phyloP scores from a whole-genome alignment of 2,888 invertebrate species.

The Andrena trimmerana region DNA sequence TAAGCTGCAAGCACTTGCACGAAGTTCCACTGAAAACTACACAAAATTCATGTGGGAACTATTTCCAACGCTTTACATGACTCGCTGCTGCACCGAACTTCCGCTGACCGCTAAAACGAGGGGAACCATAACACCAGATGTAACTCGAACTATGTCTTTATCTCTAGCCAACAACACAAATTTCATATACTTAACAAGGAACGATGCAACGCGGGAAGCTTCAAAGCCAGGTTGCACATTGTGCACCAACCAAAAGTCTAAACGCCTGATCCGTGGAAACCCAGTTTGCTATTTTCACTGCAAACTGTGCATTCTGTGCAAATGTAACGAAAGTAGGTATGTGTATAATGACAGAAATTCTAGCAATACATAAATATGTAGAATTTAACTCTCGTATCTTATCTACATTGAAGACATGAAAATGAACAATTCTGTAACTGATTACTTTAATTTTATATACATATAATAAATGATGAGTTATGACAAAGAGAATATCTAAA shows the following conservation, averaged over 20 bases:
- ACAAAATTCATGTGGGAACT: constrained; percentile 1
- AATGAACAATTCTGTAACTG: too few relatives aligned
- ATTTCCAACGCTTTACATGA: constrained; percentile 4
- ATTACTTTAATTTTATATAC: too few relatives aligned
- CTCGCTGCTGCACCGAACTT: not conserved
- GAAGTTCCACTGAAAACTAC: constrained; percentile 1
- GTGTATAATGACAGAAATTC: too few relatives aligned
- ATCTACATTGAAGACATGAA: too few relatives aligned
- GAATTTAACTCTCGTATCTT: too few relatives aligned
- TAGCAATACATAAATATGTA: too few relatives aligned
- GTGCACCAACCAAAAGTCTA: not conserved
- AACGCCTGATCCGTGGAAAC: not conserved
- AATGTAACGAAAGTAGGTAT: too few relatives aligned
- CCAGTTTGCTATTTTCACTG: not conserved
- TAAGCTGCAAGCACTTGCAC: not conserved
- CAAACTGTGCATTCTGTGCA: not conserved
- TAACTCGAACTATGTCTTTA: constrained; percentile 37
- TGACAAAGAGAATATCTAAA: too few relatives aligned
- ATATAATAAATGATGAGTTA: too few relatives aligned
- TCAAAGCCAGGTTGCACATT: not conserved
- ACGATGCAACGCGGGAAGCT: not conserved
- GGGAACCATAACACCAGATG: constrained; percentile 12
- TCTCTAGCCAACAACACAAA: constrained; percentile 18
- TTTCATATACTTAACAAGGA: constrained; percentile 37
- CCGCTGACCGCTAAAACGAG: constrained; percentile 8